Conservation (phyloP, 2,797 vertebrate genomes). For the Choloepus didactylus region DNA sequence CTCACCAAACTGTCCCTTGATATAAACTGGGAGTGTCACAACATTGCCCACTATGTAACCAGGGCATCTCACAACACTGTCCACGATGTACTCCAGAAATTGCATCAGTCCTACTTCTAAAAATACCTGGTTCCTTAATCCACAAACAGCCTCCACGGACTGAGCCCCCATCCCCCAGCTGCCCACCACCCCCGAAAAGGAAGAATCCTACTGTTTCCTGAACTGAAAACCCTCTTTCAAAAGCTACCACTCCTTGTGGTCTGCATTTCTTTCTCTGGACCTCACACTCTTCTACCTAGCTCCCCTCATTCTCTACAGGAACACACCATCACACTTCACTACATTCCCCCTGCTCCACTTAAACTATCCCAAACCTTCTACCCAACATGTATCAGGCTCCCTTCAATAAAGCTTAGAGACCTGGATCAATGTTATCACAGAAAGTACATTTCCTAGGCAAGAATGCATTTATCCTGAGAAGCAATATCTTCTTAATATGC, state of each 20-base stretch:
- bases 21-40: background rate
- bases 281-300: background rate
- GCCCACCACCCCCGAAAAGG: background rate
- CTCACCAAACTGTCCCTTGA: background rate
- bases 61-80: background rate
- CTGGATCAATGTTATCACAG: constrained; percentile 50
- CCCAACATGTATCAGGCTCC: constrained; percentile 30
- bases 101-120: background rate
- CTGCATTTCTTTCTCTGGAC: constrained; percentile 16
- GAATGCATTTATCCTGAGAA: constrained; percentile 23
- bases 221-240: constrained; percentile 48
- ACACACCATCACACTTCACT: background rate
- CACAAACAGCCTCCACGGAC: background rate
- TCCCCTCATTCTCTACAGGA: background rate
- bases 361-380: constrained; percentile 25
- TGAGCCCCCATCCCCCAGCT: fast-evolving
- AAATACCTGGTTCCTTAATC: background rate
- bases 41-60: background rate
- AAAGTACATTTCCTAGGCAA: constrained; percentile 61
- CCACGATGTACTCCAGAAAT: background rate
- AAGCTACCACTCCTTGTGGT: background rate
- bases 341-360: background rate
- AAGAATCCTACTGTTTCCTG: constrained; percentile 39
- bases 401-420: constrained; percentile 57
- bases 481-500: constrained; percentile 26